Conservation (phyloP, 2,113 vertebrate genomes). For the Gavialis gangeticus region DNA sequence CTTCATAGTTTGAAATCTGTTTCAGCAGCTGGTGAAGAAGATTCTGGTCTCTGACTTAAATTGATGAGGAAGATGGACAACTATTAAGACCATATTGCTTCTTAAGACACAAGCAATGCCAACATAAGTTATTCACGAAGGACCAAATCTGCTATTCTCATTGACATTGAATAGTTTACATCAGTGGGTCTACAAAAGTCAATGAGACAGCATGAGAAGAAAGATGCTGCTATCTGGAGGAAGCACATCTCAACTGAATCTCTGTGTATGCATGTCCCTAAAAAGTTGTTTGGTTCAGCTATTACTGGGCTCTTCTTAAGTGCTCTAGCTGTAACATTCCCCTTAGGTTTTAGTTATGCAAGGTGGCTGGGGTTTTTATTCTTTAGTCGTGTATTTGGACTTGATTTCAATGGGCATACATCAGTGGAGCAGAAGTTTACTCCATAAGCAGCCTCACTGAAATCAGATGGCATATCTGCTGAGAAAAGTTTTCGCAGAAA, state of each 20-base stretch:
- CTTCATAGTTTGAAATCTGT: neutral
- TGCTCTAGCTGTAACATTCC: neutral
- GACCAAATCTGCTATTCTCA: neutral
- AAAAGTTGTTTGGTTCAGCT: neutral
- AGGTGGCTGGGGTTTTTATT: neutral
- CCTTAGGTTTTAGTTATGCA: neutral
- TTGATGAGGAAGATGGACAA: too few species aligned
- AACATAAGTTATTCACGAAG: neutral
- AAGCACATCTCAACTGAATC: neutral
- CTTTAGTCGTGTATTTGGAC: neutral
- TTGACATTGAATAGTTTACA: neutral
- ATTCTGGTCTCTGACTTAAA: neutral
- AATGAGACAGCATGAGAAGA: neutral
- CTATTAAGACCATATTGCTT: neutral
- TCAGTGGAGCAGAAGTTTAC: neutral
- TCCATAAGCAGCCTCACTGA: neutral
- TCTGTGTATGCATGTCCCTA: neutral
- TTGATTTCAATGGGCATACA: neutral
- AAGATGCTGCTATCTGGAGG: neutral
- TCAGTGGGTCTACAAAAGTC: neutral
- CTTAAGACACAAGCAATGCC: neutral
- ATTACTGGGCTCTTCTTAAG: neutral
- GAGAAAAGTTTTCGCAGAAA: neutral
- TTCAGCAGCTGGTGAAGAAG: neutral
- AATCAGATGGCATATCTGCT: neutral